These are phyloP conservation scores for Ruditapes philippinarum DNA, from an alignment of 1,140 invertebrate genomes.

Conservation along the genomic window DNA sequence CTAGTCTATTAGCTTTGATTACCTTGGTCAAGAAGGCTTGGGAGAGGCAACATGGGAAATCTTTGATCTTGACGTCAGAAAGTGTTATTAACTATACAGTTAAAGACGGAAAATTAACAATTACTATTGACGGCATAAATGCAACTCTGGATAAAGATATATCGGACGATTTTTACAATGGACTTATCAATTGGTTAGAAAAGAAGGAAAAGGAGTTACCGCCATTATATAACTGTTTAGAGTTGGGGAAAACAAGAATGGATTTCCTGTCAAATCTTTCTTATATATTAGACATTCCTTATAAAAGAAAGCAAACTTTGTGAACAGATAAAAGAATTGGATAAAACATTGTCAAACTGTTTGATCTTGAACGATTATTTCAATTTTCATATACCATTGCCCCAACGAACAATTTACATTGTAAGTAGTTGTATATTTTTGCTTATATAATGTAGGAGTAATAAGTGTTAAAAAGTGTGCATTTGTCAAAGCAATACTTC, in stretches of 20 bases:
- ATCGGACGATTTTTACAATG: not conserved
- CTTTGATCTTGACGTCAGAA: not conserved
- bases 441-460: too few relatives aligned
- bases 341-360: too few relatives aligned
- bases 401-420: too few relatives aligned
- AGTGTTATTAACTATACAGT: not conserved
- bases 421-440: too few relatives aligned
- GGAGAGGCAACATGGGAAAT: not conserved
- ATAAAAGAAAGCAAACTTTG: too few relatives aligned
- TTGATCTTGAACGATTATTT: too few relatives aligned
- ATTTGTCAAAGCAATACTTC: too few relatives aligned
- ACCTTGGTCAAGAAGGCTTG: not conserved
- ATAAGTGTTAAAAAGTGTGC: too few relatives aligned
- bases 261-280: not conserved
- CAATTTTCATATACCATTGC: too few relatives aligned
- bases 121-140: not conserved
- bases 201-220: slow-evolving; percentile 1
- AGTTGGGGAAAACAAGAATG: not conserved
- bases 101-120: not conserved
- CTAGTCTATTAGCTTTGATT: not conserved
- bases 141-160: not conserved
- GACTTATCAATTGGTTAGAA: not conserved
- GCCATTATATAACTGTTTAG: not conserved
- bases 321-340: too few relatives aligned
- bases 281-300: not conserved